Conservation (phyloP, 2,888 invertebrate species). For the Smittia aterrima region DNA sequence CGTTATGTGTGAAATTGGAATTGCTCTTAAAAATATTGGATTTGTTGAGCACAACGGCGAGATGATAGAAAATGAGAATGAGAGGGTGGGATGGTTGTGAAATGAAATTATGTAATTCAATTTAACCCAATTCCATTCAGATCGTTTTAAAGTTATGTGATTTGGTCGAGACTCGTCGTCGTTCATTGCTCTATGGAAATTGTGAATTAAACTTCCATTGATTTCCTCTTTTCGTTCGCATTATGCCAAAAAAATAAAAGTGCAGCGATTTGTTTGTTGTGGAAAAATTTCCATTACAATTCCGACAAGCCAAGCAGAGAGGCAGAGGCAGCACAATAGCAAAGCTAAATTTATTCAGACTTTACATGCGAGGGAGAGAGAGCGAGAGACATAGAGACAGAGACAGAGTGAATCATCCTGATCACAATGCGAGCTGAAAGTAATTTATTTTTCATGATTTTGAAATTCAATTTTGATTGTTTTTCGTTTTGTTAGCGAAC, state of each 20-base stretch:
- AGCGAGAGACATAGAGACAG: too few relatives aligned
- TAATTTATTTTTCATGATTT: slow-evolving; percentile 24
- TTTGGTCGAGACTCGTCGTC: not conserved
- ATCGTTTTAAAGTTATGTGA: slow-evolving; percentile 10
- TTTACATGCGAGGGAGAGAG: slow-evolving; percentile 1
- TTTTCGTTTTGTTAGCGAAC: not conserved
- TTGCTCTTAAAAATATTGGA: slow-evolving; percentile 28
- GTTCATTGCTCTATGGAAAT: not conserved
- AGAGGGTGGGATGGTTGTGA: not conserved
- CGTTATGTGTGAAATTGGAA: slow-evolving; percentile 36
- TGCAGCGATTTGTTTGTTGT: slow-evolving; percentile 10
- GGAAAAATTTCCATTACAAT: slow-evolving; percentile 15
- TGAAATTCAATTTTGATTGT: slow-evolving; percentile 23
- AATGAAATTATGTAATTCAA: slow-evolving; percentile 17
- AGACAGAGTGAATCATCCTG: too few relatives aligned
- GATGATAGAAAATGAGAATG: too few relatives aligned
- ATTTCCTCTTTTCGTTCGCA: slow-evolving; percentile 7
- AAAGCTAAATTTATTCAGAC: slow-evolving; percentile 9
- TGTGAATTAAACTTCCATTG: slow-evolving; percentile 12
- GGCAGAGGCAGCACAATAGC: slow-evolving; percentile 3
- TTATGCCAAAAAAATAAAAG: slow-evolving; percentile 6
- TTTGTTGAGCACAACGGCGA: too few relatives aligned
- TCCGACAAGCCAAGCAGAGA: not conserved
- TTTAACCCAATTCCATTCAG: not conserved
- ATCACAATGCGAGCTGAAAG: not conserved